Percentiles rank a stretch among this genome's conserved stretches.
phyloP scores from a whole-genome alignment of 2,113 vertebrate species.

The Rhipidura dahli region DNA sequence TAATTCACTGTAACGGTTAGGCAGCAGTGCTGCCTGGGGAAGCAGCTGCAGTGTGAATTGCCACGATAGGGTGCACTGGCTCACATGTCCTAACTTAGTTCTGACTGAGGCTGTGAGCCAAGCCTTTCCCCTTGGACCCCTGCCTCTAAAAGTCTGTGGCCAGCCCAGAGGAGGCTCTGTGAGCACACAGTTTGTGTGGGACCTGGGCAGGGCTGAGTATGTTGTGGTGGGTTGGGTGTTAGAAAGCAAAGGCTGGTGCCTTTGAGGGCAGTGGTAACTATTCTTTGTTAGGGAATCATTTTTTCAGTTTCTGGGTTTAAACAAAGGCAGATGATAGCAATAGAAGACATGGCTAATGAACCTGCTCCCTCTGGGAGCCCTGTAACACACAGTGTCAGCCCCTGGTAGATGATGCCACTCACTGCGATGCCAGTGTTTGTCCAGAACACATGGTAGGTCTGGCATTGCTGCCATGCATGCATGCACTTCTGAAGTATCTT shows the following conservation, averaged over 20 bases:
- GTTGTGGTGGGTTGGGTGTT: not conserved
- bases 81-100: not conserved
- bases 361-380: not conserved
- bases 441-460: conserved; percentile 8
- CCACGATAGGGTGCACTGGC: not conserved
- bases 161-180: not conserved
- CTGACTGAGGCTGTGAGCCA: not conserved
- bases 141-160: not conserved
- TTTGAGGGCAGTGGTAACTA: not conserved
- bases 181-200: not conserved
- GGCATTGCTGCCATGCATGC: not conserved
- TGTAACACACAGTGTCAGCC: not conserved
- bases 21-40: not conserved
- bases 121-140: not conserved
- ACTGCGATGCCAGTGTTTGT: not conserved
- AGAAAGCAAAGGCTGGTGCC: not conserved
- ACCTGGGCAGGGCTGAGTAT: not conserved
- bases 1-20: not conserved
- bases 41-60: not conserved
- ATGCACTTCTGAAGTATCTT: not conserved
- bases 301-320: conserved; percentile 2
- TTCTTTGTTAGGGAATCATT: not conserved
- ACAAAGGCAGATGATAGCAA: not conserved
- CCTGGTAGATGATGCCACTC: conserved; percentile 34
- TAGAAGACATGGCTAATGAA: not conserved